Evolutionary conservation across 2,797 vertebrate species (phyloP).

Genomic region (Meda fulgida): DNA sequence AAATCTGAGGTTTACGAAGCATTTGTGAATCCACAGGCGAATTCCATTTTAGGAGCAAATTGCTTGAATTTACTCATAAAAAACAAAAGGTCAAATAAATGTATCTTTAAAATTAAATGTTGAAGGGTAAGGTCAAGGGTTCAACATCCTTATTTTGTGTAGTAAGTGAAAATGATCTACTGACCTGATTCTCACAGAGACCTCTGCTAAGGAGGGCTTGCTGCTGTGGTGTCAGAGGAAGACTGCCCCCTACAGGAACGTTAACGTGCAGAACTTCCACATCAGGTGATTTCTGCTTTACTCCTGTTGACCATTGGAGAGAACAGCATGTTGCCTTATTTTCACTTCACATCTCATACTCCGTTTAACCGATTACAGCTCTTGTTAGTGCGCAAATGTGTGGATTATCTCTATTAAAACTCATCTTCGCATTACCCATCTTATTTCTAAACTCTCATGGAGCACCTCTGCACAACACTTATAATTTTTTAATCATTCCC

Average conservation of each 20-base stretch:
- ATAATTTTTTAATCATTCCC: constrained; percentile 2
- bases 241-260: constrained; percentile 90
- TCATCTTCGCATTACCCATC: constrained; percentile 2
- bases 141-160: constrained; percentile 10
- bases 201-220: constrained; percentile 89
- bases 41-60: not conserved
- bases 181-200: constrained; percentile 73
- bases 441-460: constrained; percentile 13
- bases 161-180: not conserved
- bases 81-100: not conserved
- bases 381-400: not conserved
- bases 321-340: constrained; percentile 2
- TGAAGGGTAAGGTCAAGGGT: not conserved
- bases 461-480: not conserved
- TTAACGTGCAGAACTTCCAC: constrained; percentile 92
- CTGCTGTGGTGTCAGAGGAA: constrained; percentile 90
- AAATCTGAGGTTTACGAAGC: not conserved
- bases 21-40: not conserved
- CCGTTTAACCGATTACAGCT: not conserved
- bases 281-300: constrained; percentile 79
- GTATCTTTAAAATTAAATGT: not conserved
- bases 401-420: constrained; percentile 12
- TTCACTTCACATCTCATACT: not conserved
- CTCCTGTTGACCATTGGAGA: not conserved
- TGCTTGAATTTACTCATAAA: not conserved